Evolutionary conservation across 2,797 vertebrate genomes (phyloP).

Genomic region (Sitta carolinensis): DNA sequence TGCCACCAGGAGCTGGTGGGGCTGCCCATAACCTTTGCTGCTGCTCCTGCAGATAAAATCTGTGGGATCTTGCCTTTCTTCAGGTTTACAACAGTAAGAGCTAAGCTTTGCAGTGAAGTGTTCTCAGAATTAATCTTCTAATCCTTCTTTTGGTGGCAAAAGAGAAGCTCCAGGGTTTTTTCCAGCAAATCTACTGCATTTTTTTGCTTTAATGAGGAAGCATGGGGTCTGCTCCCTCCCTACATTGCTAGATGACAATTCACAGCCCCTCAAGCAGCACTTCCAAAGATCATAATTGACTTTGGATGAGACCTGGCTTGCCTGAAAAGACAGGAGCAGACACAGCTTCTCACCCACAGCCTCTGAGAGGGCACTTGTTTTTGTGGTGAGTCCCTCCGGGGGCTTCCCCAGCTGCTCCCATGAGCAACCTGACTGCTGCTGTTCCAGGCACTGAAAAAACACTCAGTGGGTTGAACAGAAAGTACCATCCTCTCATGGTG

Average conservation of each 20-base stretch:
- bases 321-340: background rate
- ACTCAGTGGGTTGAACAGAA: background rate
- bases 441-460: background rate
- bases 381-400: background rate
- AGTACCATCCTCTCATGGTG: background rate
- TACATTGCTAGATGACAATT: background rate
- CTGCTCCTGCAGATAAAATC: background rate
- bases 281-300: background rate
- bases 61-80: background rate
- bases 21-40: background rate
- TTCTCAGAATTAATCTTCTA: constrained; percentile 6
- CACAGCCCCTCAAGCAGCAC: background rate
- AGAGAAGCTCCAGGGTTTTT: background rate
- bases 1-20: background rate
- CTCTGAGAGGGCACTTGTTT: background rate
- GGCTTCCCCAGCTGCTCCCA: background rate
- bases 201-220: constrained; percentile 6
- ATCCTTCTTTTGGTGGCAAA: background rate
- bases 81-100: background rate
- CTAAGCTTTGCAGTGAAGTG: background rate
- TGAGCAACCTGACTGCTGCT: background rate
- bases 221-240: background rate
- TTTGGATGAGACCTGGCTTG: background rate
- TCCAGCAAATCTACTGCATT: background rate
- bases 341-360: background rate